Evolutionary conservation across 2,888 invertebrate species (phyloP).

Genomic region (Odontomyia ornata): DNA sequence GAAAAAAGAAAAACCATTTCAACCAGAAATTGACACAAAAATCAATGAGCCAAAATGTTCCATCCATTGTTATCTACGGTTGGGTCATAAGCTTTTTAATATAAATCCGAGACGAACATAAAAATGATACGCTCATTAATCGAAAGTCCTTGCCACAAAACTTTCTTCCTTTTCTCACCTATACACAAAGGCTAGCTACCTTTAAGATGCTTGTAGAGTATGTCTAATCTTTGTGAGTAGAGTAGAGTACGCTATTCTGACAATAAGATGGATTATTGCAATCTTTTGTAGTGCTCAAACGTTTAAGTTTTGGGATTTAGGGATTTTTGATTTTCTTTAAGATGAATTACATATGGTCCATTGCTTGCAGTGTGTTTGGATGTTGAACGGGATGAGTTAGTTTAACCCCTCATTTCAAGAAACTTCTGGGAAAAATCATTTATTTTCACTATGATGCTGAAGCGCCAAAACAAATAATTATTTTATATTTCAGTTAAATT

Average conservation of each 20-base stretch:
- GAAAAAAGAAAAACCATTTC: too few species aligned
- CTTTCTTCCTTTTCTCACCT: background rate
- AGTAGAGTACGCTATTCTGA: background rate
- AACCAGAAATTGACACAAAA: background rate
- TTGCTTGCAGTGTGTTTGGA: too few species aligned
- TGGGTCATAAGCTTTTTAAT: background rate
- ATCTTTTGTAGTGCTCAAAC: too few species aligned
- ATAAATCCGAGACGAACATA: background rate
- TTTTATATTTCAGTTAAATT: background rate
- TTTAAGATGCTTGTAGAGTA: too few species aligned
- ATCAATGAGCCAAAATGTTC: conserved; percentile 19
- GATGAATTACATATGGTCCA: too few species aligned
- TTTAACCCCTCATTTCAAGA: background rate
- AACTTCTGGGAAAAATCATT: background rate
- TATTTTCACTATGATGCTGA: background rate
- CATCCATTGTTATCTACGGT: background rate
- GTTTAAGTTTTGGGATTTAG: too few species aligned
- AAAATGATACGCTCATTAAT: conserved; percentile 38
- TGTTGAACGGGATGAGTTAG: too few species aligned
- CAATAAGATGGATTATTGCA: conserved; percentile 2
- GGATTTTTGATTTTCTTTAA: too few species aligned
- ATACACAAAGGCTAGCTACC: too few species aligned
- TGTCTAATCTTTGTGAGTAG: too few species aligned
- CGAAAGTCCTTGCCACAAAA: conserved; percentile 18
- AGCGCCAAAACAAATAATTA: too few species aligned